phyloP scores from a whole-genome alignment of 2,113 vertebrate species.

The Etia nguti region DNA sequence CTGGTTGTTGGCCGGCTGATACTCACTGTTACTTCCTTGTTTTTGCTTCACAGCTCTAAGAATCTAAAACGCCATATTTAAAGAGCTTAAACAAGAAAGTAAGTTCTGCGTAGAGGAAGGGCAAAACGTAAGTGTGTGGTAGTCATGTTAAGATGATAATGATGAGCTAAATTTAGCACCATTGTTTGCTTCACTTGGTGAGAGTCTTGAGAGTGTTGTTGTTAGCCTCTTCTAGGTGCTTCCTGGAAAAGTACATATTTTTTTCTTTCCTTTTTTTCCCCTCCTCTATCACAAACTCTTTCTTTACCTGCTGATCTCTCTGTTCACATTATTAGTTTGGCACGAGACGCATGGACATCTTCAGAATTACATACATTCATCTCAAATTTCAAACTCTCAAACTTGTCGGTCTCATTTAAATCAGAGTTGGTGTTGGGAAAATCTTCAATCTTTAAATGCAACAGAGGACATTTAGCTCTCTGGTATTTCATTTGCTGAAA shows the following conservation, averaged over 20 bases:
- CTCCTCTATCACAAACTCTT: background rate
- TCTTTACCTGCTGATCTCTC: background rate
- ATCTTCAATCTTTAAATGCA: background rate
- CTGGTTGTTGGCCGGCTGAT: background rate
- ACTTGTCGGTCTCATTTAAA: fast-evolving
- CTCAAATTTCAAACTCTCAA: background rate
- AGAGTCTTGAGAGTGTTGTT: background rate
- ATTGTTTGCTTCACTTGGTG: background rate
- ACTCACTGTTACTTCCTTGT: background rate
- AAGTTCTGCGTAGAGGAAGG: background rate
- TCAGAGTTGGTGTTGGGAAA: background rate
- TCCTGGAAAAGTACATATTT: background rate
- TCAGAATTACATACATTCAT: background rate
- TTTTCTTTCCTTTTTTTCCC: fast-evolving
- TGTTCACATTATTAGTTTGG: background rate
- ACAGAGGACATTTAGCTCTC: background rate
- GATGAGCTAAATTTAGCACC: background rate
- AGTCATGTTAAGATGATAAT: background rate
- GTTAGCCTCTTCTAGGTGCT: background rate
- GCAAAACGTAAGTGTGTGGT: background rate
- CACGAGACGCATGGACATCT: background rate
- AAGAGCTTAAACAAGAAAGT: background rate
- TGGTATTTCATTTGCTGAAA: background rate
- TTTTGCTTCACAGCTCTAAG: background rate
- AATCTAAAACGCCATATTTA: background rate